Evolutionary conservation across 2,113 vertebrate species (phyloP), one percentile per base, ranked within the genome.

Genomic region (Notothenia rossii): DNA sequence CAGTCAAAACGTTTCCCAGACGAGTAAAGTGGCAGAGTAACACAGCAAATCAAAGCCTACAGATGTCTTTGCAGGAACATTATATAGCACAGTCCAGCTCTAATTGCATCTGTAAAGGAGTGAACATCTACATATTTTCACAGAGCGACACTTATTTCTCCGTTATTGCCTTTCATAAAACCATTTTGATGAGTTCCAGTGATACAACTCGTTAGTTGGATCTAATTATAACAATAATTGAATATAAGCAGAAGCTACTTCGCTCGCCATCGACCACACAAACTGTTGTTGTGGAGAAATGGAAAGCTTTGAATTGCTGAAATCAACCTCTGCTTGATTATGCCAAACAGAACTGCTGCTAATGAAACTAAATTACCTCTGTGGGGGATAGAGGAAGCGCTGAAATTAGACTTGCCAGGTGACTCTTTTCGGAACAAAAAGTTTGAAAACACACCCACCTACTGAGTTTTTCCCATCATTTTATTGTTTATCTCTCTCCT

Each of bases 301-400:
- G 15, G 25, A 67, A 71, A 74, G n/a, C n/a, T 54, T 75, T 79
- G 50, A 84, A 78, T 61, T 69, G 50, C 60, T 61, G 43, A 81
- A 72, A 83, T 86, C 69, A 80, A 65, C 64, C 50, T 22, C 61
- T 58, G 49, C 65, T 75, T 67, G 43, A 78, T 87, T 86, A 76
- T 85, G 79, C 81, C 9, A 61, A 72, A 69, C 54, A 66, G 65
- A 78, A 67, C 33, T 49, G 66, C 22, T 75, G 68, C 14, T 85
- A 83, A 86, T 86, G 54, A 88, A 69, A 72, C 56, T 43, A 72
- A 81, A 82, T 68, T 29, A 53, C 43, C 66, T 65, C 70, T 54
- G 45, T 13, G 17, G 54, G 67, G 61, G 79, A 62, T 62, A 45
- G 40, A 53, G 60, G 22, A 75, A 66, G 54, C 55, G 6, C 48